Base-by-base conservation (phyloP, 2,888 invertebrate genomes). In the Diaperis boleti region DNA sequence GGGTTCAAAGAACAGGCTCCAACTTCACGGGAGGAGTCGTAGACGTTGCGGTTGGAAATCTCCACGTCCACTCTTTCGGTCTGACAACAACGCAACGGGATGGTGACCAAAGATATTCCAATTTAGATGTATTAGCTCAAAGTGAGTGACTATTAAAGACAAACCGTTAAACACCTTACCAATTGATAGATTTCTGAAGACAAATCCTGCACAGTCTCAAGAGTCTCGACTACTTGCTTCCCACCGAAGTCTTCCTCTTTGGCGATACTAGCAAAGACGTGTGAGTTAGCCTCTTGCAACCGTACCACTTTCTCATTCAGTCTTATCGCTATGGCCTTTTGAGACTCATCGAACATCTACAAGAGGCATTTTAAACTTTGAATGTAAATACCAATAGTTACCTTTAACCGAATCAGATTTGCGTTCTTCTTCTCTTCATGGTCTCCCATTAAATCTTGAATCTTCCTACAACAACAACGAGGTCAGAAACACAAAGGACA, bases 201-300 rank as follows among this genome's bases (percentile, higher is more conserved):
- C 26, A 82, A 71, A 63, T 82, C 80, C 68, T 83, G 82, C 2
- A 82, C 76, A 0, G 73, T 70, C 41, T 79, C 79, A 13, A 80
- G 67, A 44, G 76, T 75, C 33, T 79, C 78, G n/a, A 64, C 47
- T 17, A 79, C 65, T 14, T 73, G 69, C 39, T 64, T 65, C n/a
- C 47, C 59, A 17, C 67, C 69, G 59, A 68, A 70, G 22, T 72
- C 69, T 42, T 74, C 76, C 35, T 74, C 77, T 59, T 72, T 75
- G 1, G 69, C 61, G 7, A 78, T 67, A 64, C 70, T 71, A n/a
- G 71, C 68, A 20, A 74, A 69, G 4, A 78, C 75, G 22, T 66
- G 69, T 2, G 70, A 70, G 64, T 81, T 81, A 0, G 79, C 81
- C 60, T 82, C 81, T 72, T 83, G 82, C 10, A 84, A 75, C 50